Conservation (phyloP, 37 sponge, comb jelly and placozoan species). For the Cliona cf. orientalis region DNA sequence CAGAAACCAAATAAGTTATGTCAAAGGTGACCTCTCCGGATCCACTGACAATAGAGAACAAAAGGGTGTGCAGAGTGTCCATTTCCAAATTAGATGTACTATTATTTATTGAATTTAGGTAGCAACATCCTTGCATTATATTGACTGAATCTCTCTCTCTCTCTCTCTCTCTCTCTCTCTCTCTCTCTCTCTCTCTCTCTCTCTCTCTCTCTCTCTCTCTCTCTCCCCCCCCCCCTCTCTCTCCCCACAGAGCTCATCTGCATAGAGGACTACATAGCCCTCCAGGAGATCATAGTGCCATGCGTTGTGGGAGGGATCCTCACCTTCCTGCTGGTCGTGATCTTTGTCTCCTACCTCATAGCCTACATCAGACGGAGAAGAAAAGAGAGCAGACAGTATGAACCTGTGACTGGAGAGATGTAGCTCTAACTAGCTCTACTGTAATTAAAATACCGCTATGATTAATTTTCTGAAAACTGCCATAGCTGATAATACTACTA, state of each 20-base stretch:
- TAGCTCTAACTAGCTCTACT: too few species aligned
- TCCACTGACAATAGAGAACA: too few species aligned
- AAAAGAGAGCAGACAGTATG: slow-evolving; percentile 34
- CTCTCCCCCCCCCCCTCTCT: slow-evolving; percentile 1
- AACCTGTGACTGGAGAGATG: too few species aligned
- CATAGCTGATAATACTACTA: too few species aligned
- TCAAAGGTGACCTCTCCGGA: too few species aligned
- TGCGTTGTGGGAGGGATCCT: slow-evolving; percentile 69
- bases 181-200: slow-evolving; percentile 20
- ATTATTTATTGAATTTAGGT: too few species aligned
- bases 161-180: slow-evolving; percentile 25
- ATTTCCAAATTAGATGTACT: too few species aligned
- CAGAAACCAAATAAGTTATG: too few species aligned
- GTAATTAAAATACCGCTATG: too few species aligned
- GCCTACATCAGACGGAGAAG: slow-evolving; percentile 33
- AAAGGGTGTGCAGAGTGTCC: not conserved
- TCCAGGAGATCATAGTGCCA: slow-evolving; percentile 65
- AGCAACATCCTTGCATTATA: not conserved
- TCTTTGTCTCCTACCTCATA: slow-evolving; percentile 54
- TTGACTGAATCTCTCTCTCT: not conserved
- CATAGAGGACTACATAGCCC: slow-evolving; percentile 52
- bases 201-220: slow-evolving; percentile 25
- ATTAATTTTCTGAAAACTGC: too few species aligned
- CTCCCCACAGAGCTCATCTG: slow-evolving; percentile 37
- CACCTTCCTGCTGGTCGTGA: slow-evolving; percentile 50